phyloP scores from a whole-genome alignment of 2,113 vertebrate genomes.

The Ia io region DNA sequence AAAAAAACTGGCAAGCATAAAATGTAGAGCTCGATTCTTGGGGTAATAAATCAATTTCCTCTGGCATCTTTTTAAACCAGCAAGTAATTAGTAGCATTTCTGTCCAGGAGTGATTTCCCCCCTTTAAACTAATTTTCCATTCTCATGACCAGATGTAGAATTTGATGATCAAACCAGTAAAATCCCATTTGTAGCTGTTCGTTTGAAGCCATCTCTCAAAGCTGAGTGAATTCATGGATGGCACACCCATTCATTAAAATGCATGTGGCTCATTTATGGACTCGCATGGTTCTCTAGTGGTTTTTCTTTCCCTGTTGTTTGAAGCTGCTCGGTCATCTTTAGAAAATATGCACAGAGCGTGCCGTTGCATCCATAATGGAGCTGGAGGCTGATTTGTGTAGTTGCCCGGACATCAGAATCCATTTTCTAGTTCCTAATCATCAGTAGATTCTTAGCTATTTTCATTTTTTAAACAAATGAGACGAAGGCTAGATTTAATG shows the following conservation, averaged over 20 bases:
- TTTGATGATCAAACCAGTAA: slow-evolving; percentile 45
- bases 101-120: background rate
- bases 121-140: slow-evolving; percentile 34
- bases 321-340: background rate
- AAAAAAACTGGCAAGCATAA: background rate
- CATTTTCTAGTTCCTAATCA: background rate
- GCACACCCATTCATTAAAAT: background rate
- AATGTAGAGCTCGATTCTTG: slow-evolving; percentile 20
- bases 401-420: background rate
- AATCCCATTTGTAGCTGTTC: slow-evolving; percentile 3
- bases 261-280: slow-evolving; percentile 26
- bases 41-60: slow-evolving; percentile 50
- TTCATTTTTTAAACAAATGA: background rate
- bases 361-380: background rate
- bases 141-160: slow-evolving; percentile 34
- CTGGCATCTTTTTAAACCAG: slow-evolving; percentile 25
- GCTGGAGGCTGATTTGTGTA: background rate
- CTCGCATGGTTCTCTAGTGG: background rate
- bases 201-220: slow-evolving; percentile 45
- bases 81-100: slow-evolving; percentile 54
- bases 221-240: background rate
- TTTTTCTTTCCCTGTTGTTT: background rate
- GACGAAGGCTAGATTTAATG: background rate
- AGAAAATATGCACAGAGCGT: background rate
- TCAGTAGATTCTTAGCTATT: background rate